phyloP scores from a whole-genome alignment of 1,140 invertebrate species.

The Mesaphorura yosii region DNA sequence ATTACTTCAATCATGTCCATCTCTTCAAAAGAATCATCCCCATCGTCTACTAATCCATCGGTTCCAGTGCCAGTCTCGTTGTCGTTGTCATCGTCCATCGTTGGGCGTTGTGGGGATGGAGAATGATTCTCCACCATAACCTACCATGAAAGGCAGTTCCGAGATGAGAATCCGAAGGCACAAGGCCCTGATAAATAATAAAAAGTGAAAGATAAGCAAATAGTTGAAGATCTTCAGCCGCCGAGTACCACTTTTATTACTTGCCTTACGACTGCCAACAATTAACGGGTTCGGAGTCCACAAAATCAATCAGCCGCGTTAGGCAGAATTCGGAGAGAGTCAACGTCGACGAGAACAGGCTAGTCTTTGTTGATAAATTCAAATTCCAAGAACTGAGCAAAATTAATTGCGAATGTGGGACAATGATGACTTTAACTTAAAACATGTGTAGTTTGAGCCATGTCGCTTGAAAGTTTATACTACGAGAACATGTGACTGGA shows the following conservation, averaged over 20 bases:
- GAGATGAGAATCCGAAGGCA: too few relatives aligned
- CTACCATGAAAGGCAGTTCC: too few relatives aligned
- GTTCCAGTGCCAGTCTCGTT: background rate
- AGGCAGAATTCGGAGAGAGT: background rate
- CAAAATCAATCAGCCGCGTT: background rate
- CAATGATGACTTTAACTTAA: constrained; percentile 1
- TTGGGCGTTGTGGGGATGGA: too few relatives aligned
- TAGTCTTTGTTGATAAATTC: background rate
- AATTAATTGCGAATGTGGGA: background rate
- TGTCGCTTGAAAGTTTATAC: too few relatives aligned
- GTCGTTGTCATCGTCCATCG: constrained; percentile 1
- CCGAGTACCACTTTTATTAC: too few relatives aligned
- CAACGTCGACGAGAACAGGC: background rate
- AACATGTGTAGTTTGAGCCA: background rate
- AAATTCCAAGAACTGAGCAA: background rate
- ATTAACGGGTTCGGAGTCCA: too few relatives aligned
- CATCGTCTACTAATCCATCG: constrained; percentile 1
- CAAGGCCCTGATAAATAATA: too few relatives aligned
- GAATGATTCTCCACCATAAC: too few relatives aligned
- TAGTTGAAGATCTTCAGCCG: too few relatives aligned
- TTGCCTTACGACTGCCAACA: too few relatives aligned
- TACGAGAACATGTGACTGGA: too few relatives aligned
- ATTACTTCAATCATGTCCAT: constrained; percentile 26
- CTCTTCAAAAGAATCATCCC: constrained; percentile 23
- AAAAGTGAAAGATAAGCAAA: too few relatives aligned